Conservation (phyloP, 2,797 vertebrate species). For the Apogon talboti region DNA sequence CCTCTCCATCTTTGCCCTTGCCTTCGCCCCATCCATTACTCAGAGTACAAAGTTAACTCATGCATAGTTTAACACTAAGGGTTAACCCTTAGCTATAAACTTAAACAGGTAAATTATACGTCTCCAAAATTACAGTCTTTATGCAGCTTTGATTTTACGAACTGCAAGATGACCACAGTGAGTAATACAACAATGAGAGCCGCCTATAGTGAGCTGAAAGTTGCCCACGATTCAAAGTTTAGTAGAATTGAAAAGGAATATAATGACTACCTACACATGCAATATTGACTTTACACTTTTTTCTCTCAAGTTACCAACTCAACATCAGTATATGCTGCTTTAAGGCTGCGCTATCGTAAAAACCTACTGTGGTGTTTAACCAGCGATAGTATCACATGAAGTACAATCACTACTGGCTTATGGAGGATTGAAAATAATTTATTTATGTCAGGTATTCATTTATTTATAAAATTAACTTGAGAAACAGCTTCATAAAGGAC, state of each 20-base stretch:
- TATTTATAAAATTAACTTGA: too few species aligned
- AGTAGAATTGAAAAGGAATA: conserved; percentile 30
- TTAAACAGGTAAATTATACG: conserved; percentile 76
- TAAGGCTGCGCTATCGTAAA: too few species aligned
- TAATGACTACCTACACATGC: conserved; percentile 33
- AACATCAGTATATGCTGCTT: not conserved
- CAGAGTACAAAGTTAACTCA: conserved; percentile 47
- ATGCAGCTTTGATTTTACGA: conserved; percentile 74
- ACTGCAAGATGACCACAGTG: conserved; percentile 72
- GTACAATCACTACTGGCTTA: too few species aligned
- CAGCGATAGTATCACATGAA: too few species aligned
- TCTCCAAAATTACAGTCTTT: conserved; percentile 75
- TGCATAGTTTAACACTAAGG: conserved; percentile 60
- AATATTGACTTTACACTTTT: conserved; percentile 25
- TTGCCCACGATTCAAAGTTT: conserved; percentile 21
- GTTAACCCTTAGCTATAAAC: conserved; percentile 70
- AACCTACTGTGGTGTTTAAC: too few species aligned
- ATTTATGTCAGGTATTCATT: too few species aligned
- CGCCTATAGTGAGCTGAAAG: conserved; percentile 32
- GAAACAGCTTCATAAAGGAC: too few species aligned
- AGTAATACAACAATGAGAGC: conserved; percentile 67
- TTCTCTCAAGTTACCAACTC: conserved; percentile 18
- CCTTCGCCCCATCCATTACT: conserved; percentile 31
- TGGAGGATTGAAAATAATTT: too few species aligned
- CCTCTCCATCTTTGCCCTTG: conserved; percentile 27